Conservation (phyloP, 2,888 invertebrate species). For the Thelaira solivaga region DNA sequence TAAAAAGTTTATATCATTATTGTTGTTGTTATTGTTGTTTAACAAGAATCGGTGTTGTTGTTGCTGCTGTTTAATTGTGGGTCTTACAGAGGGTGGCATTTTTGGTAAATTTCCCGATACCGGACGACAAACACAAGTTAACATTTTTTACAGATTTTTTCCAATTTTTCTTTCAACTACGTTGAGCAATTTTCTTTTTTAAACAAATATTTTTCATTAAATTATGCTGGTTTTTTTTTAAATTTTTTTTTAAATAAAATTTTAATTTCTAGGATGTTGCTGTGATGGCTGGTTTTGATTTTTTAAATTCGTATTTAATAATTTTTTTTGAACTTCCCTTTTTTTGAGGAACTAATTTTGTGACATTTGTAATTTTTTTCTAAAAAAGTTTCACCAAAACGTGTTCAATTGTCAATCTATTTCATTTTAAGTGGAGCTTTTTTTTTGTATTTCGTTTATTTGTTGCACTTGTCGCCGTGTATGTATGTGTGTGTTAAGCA, state of each 20-base stretch:
- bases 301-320: not conserved
- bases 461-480: constrained; percentile 15
- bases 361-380: constrained; percentile 8
- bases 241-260: too few species aligned
- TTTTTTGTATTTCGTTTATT: constrained; percentile 6
- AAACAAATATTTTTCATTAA: not conserved
- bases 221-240: not conserved
- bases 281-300: too few species aligned
- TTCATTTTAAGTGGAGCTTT: constrained; percentile 1
- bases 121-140: constrained; percentile 77
- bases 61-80: constrained; percentile 62
- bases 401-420: constrained; percentile 55
- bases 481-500: not conserved
- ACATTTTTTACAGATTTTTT: constrained; percentile 66
- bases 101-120: constrained; percentile 77
- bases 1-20: constrained; percentile 23
- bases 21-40: constrained; percentile 56
- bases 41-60: constrained; percentile 13
- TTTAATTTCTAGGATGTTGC: too few species aligned
- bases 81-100: constrained; percentile 73
- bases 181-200: not conserved
- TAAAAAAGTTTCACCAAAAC: constrained; percentile 50
- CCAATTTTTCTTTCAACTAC: not conserved
- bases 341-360: too few species aligned
- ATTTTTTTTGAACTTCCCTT: not conserved